These are phyloP conservation scores for Delia radicum DNA, from an alignment of 1,140 invertebrate species.

Conservation along the genomic window DNA sequence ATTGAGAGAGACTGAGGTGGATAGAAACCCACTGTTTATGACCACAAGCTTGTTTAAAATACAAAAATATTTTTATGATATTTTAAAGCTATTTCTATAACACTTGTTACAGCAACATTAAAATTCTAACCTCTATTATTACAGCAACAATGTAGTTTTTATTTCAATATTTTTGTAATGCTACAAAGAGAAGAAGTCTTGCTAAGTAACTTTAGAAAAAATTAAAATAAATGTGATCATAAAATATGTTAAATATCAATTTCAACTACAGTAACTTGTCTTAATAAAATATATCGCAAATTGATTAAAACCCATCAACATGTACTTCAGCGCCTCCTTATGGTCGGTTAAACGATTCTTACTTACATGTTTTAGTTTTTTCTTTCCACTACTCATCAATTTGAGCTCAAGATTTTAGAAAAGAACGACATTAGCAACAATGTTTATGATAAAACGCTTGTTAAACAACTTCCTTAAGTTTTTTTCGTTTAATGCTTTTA, in stretches of 20 bases:
- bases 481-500: no score
- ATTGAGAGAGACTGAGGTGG: no score
- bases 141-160: no score
- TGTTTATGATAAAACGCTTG: background rate
- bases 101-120: no score
- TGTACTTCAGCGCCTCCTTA: background rate
- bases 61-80: no score
- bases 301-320: constrained; percentile 20
- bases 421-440: background rate
- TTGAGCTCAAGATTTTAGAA: background rate
- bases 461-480: background rate
- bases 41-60: no score
- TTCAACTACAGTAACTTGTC: background rate
- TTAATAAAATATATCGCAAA: constrained; percentile 4
- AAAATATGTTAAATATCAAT: constrained; percentile 21
- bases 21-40: no score
- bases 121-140: no score
- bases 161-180: no score
- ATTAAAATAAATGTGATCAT: constrained; percentile 10
- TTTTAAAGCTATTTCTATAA: no score
- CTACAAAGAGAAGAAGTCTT: no score
- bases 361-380: background rate
- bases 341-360: background rate
- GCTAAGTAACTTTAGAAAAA: no score
- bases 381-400: background rate